phyloP scores from a whole-genome alignment of 2,797 vertebrate species.

The Myoxocephalus aenaeus region DNA sequence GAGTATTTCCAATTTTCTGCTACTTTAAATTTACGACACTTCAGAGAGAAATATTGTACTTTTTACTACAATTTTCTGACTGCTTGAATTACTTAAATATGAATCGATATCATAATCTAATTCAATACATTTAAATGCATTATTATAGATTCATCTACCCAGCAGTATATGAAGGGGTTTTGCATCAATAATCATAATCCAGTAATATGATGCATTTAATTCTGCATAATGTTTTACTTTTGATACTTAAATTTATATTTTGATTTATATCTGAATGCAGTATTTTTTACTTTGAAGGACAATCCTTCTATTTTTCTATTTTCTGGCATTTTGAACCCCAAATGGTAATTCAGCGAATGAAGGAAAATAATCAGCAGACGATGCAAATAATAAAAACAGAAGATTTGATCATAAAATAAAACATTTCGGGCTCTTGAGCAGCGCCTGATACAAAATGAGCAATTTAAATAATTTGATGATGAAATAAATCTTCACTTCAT shows the following conservation, averaged over 20 bases:
- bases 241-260: no score
- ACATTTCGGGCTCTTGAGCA: conserved; percentile 45
- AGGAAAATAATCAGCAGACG: neutral
- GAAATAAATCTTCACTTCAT: conserved; percentile 21
- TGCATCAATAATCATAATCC: no score
- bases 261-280: no score
- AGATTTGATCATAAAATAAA: no score
- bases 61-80: neutral
- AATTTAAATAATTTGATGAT: conserved; percentile 65
- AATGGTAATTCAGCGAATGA: neutral
- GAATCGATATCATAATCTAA: neutral
- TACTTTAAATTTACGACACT: no score
- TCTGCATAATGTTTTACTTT: neutral
- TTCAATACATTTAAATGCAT: neutral
- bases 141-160: no score
- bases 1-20: no score
- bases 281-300: no score
- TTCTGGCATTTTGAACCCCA: neutral
- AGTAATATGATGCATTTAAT: no score
- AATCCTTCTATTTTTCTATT: neutral
- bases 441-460: conserved; percentile 66
- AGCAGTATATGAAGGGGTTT: no score
- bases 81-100: no score
- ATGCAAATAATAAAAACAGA: no score
- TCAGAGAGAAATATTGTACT: neutral